Base-by-base conservation (phyloP, 2,113 vertebrate genomes). In the Otus sunia region DNA sequence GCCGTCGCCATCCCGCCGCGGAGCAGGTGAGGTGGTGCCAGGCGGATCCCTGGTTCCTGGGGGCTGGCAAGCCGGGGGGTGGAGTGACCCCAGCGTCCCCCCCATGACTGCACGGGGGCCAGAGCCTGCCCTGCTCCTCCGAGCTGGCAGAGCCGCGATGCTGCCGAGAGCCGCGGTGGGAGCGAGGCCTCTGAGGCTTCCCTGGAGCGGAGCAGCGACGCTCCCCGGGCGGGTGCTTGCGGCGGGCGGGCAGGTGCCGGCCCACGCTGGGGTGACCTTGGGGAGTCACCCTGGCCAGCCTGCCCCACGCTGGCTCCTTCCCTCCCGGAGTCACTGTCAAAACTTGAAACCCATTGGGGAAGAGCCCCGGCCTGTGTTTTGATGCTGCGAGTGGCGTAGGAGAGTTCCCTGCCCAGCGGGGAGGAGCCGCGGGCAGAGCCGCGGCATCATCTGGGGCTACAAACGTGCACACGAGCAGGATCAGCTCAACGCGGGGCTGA, bases 391-490 rank as follows among this genome's bases (percentile, higher is more conserved):
- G 96, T 88, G 91, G 91, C 83, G 89, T 91, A 88, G 83, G 89
- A 96, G 96, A 88, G 76, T 91, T 95, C 93, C 93, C 94, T 89
- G 93, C 93, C 86, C 92, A 90, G 96, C 32, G 34, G 95, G 96
- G 95, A 97, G 96, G 96, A 96, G 96, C 95, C 58, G 91, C 91
- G 22, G 80, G 88, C 92, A 95, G 63, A 91, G 94, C 94, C 91
- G 20, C 74, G 9, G 92, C 88, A 60, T 79, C 64, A 25, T 22
- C 91, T 29, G 71, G 55, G 47, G 41, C 86, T 55, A 79, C 78
- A 60, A 50, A 47, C 5, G 4, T 29, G 89, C 86, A 58, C 72
- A 49, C 17, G 59, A 47, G n/a, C 86, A 36, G 93, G 49, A 20
- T 32, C 3, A 0, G 95, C 86, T 66, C 92, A 41, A 7, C 12